Base-by-base conservation (phyloP, 2,113 vertebrate genomes). In the Alligator sinensis region DNA sequence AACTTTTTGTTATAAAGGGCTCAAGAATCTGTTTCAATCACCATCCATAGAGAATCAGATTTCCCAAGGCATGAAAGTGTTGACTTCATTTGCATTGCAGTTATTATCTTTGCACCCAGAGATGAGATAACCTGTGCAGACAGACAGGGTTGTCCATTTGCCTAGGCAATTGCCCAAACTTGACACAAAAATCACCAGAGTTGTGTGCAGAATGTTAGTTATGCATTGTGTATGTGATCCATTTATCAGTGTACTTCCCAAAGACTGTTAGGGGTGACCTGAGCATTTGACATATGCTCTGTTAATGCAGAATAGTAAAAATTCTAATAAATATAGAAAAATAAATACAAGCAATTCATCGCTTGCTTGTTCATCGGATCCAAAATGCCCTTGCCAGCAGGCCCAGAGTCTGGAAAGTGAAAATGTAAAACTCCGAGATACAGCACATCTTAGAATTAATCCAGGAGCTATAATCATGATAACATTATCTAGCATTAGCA, bases 141-240 rank as follows among this genome's bases (percentile, higher is more conserved):
- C 17, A 62, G 54, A 9, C 79, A 86, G 68, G 47, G 16, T 17
- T 76, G 54, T 22, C 74, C 24, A 58, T 38, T 9, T 54, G 47
- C 15, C 22, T 27, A 28, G 13, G 24, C 72, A 34, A 24, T 78
- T 24, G 8, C 21, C n/a, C 15, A 24, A 4, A 1, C 28, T 3
- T 25, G 27, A 18, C 30, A 34, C 28, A 30, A 15, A 66, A 19
- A 17, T 72, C 30, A 72, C 38, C 19, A 34, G 70, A 72, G 38
- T 12, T 38, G 38, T 72, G 70, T 57, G 61, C 34, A 77, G 74
- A 18, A 57, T 34, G 6, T 88, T 34, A 38, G 9, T 28, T 28
- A n/a, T 58, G 64, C 68, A 47, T 79, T 55, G 47, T 66, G 72
- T 58, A 0, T 0, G 27, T 54, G 60, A 28, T 3, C 21, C 4